These are phyloP conservation scores for Typhlomys cinereus DNA, from an alignment of 2,113 vertebrate species.

Conservation along the genomic window DNA sequence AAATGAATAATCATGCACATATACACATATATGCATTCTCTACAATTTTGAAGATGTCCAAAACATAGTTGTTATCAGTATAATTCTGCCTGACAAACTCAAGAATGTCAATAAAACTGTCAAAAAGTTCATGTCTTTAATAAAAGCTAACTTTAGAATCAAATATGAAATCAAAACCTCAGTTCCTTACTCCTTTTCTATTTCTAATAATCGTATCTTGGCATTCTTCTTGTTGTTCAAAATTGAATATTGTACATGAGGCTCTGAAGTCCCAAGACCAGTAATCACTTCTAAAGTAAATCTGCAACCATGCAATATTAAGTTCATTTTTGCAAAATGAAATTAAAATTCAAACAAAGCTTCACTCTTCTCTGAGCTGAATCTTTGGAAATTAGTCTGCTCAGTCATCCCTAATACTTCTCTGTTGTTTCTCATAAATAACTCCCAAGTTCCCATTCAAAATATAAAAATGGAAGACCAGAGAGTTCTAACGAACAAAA, in stretches of 20 bases:
- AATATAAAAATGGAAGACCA: conserved; percentile 33
- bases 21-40: background rate
- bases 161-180: conserved; percentile 13
- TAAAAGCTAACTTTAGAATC: conserved; percentile 10
- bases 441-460: conserved; percentile 21
- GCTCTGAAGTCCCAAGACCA: background rate
- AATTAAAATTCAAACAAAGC: conserved; percentile 45
- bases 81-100: background rate
- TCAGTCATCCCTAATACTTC: background rate
- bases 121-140: conserved; percentile 1
- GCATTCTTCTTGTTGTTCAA: conserved; percentile 23
- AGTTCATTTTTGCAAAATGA: conserved; percentile 52
- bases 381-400: conserved; percentile 51
- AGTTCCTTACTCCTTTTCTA: background rate
- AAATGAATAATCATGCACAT: background rate
- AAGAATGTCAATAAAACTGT: background rate
- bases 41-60: background rate
- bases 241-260: conserved; percentile 32
- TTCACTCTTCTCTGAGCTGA: background rate
- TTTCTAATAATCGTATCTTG: conserved; percentile 3
- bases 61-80: background rate
- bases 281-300: conserved; percentile 33
- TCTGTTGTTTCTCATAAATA: conserved; percentile 28
- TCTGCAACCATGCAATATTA: background rate
- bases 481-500: conserved; percentile 41